These are phyloP conservation scores for Synanthedon vespiformis DNA, from an alignment of 2,888 invertebrate genomes.

Conservation along the genomic window DNA sequence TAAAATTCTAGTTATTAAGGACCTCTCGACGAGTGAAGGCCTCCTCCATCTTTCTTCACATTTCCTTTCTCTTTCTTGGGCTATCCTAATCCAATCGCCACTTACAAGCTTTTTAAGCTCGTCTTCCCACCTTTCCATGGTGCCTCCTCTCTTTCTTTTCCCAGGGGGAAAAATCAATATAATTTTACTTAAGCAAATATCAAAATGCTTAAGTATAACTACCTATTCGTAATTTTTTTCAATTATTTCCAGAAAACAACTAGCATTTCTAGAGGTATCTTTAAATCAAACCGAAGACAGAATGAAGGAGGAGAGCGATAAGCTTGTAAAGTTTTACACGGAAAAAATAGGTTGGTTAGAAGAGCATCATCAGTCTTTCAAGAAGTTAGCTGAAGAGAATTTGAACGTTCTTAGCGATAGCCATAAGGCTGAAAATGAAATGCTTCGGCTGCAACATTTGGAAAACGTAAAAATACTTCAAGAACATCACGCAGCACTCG, in stretches of 20 bases:
- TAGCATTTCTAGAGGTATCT: constrained; percentile 69
- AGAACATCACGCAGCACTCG: constrained; percentile 62
- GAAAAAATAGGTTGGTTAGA: constrained; percentile 66
- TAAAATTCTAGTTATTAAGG: too few species aligned
- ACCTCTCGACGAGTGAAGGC: too few species aligned
- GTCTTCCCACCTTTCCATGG: too few species aligned
- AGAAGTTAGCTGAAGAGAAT: constrained; percentile 66
- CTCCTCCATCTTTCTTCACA: too few species aligned
- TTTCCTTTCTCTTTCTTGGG: too few species aligned
- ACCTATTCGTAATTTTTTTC: not conserved
- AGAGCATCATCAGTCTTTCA: constrained; percentile 59
- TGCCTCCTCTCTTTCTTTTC: too few species aligned
- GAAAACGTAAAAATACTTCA: constrained; percentile 52
- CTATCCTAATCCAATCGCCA: too few species aligned
- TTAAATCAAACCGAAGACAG: constrained; percentile 68
- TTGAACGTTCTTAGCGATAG: constrained; percentile 53
- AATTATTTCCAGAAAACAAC: constrained; percentile 56
- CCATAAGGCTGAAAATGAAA: constrained; percentile 49
- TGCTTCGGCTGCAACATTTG: constrained; percentile 55
- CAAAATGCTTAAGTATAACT: too few species aligned
- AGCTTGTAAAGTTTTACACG: constrained; percentile 54
- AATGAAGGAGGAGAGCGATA: constrained; percentile 70
- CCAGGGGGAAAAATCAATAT: too few species aligned
- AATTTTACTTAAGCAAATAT: too few species aligned
- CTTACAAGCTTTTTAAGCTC: too few species aligned